phyloP scores from a whole-genome alignment of 2,888 invertebrate genomes.

The Litoditis marina region DNA sequence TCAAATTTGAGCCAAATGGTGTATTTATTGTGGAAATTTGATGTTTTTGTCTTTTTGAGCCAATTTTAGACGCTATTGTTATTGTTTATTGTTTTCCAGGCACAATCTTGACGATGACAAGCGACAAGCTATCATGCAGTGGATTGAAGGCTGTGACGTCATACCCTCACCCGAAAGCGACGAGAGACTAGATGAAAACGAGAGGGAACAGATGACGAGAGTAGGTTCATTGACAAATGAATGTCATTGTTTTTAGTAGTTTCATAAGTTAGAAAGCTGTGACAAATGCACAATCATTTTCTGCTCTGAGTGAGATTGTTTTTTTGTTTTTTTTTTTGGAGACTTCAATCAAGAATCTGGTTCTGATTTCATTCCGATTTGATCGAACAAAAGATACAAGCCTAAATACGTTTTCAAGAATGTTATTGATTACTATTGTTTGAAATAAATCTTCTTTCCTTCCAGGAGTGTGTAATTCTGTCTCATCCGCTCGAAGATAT shows the following conservation, averaged over 20 bases:
- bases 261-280: too few relatives aligned
- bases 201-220: not conserved
- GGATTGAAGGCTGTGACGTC: slow-evolving; percentile 41
- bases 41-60: too few relatives aligned
- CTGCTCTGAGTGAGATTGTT: too few relatives aligned
- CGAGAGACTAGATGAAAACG: slow-evolving; percentile 4
- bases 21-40: too few relatives aligned
- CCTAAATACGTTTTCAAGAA: too few relatives aligned
- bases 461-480: slow-evolving; percentile 30
- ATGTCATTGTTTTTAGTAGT: not conserved
- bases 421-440: too few relatives aligned
- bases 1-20: too few relatives aligned
- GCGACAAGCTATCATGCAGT: slow-evolving; percentile 37
- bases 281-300: too few relatives aligned
- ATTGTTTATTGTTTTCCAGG: slow-evolving; percentile 19
- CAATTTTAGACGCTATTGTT: not conserved
- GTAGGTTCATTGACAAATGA: not conserved
- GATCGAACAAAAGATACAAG: too few relatives aligned
- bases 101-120: slow-evolving; percentile 42
- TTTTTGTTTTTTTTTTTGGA: not conserved
- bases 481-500: slow-evolving; percentile 52
- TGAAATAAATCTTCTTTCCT: not conserved
- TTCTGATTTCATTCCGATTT: too few relatives aligned
- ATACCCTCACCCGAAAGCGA: slow-evolving; percentile 7
- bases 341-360: not conserved